phyloP scores from a whole-genome alignment of 2,797 vertebrate genomes.

The Chanos chanos region DNA sequence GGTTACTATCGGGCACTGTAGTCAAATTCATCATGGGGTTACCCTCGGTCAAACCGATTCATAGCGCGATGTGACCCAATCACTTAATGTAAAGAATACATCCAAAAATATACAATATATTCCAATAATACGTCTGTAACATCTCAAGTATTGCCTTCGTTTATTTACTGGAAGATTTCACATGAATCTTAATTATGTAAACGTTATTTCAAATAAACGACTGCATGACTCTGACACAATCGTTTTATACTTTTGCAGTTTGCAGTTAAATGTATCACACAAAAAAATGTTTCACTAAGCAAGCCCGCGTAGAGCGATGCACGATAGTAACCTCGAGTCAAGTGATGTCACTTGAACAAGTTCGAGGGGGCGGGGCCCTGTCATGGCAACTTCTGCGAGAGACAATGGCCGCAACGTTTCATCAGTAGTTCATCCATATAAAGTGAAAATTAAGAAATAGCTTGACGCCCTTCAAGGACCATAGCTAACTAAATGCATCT shows the following conservation, averaged over 20 bases:
- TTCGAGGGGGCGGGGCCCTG: constrained; percentile 61
- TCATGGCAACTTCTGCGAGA: constrained; percentile 17
- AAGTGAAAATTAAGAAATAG: no score
- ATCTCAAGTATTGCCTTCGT: not conserved
- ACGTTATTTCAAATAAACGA: no score
- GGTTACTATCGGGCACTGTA: constrained; percentile 80
- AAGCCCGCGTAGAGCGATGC: constrained; percentile 47
- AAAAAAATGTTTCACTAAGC: not conserved
- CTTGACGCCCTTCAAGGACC: no score
- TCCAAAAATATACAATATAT: no score
- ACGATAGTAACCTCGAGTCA: constrained; percentile 65
- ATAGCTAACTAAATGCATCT: no score
- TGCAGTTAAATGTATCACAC: not conserved
- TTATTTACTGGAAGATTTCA: rapidly evolving
- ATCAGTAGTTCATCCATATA: not conserved
- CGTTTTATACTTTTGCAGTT: not conserved
- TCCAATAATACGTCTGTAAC: not conserved
- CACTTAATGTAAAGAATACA: not conserved
- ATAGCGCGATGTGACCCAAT: not conserved
- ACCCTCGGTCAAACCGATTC: constrained; percentile 61
- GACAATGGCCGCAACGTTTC: constrained; percentile 10
- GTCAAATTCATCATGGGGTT: constrained; percentile 51
- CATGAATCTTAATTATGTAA: no score
- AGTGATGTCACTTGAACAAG: constrained; percentile 21
- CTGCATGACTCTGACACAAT: not conserved